Conservation (phyloP, 2,888 invertebrate genomes). For the Phlogophora meticulosa region DNA sequence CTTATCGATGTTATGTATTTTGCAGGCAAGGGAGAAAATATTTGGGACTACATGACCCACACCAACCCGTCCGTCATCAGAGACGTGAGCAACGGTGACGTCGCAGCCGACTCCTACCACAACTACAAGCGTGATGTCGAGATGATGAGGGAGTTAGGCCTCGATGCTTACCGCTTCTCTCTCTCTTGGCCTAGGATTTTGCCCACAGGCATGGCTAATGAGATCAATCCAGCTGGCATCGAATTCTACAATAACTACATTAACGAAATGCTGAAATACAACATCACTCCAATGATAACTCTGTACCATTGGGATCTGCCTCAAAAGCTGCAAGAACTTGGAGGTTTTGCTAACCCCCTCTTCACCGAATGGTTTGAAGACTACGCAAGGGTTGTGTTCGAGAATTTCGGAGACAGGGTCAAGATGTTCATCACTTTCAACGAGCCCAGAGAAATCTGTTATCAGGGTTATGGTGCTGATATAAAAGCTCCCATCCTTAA, state of each 20-base stretch:
- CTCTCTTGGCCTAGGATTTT: conserved; percentile 92
- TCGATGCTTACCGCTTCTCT: conserved; percentile 89
- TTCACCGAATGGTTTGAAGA: conserved; percentile 86
- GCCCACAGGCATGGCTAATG: conserved; percentile 88
- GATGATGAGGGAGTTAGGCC: conserved; percentile 82
- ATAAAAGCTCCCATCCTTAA: conserved; percentile 77
- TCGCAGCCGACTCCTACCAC: conserved; percentile 91
- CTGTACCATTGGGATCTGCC: conserved; percentile 90
- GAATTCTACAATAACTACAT: conserved; percentile 92
- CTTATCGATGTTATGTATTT: not conserved
- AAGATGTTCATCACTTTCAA: conserved; percentile 76
- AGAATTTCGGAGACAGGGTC: conserved; percentile 85
- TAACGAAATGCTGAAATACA: conserved; percentile 90
- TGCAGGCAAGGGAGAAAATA: conserved; percentile 73
- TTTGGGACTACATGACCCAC: conserved; percentile 77
- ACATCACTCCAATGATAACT: conserved; percentile 91
- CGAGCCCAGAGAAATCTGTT: conserved; percentile 85
- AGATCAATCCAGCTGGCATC: conserved; percentile 91
- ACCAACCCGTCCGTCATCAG: conserved; percentile 67
- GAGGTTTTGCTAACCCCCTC: conserved; percentile 75
- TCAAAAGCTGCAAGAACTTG: conserved; percentile 70
- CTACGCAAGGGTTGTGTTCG: conserved; percentile 85
- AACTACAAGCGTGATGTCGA: conserved; percentile 90
- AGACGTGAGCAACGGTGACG: conserved; percentile 88
- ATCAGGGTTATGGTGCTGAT: conserved; percentile 83